Percentiles rank a stretch among this genome's conserved stretches.
Evolutionary conservation across 1,140 invertebrate genomes (phyloP).

Genomic region (Leptinotarsa undecemlineata): DNA sequence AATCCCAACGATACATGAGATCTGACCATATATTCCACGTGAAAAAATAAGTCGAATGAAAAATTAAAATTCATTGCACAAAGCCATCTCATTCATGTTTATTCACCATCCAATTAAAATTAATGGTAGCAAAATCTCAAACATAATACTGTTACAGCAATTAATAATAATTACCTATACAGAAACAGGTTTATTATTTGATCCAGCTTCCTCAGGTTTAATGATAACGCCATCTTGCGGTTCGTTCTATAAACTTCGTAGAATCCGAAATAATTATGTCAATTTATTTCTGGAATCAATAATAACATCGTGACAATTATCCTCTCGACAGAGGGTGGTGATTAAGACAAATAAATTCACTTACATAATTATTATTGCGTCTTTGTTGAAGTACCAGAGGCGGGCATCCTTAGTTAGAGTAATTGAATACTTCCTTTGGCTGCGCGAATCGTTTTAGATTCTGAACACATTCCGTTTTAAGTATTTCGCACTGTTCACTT

Average conservation of each 20-base stretch:
- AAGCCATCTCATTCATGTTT: background rate
- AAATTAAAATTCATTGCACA: slow-evolving; percentile 8
- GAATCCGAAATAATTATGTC: background rate
- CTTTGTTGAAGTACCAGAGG: background rate
- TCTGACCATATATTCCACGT: too few species aligned
- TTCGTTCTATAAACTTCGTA: background rate
- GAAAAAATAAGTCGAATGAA: background rate
- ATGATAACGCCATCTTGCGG: background rate
- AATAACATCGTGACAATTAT: background rate
- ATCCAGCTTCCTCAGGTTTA: background rate
- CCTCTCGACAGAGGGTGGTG: slow-evolving; percentile 1
- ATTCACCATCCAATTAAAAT: slow-evolving; percentile 14
- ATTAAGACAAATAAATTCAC: background rate
- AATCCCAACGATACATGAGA: too few species aligned
- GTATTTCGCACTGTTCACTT: background rate
- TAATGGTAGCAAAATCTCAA: slow-evolving; percentile 15
- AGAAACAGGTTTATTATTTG: slow-evolving; percentile 7
- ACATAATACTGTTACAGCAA: background rate
- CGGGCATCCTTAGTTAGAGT: background rate
- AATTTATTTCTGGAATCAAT: background rate
- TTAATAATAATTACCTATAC: slow-evolving; percentile 17
- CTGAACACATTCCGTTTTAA: background rate
- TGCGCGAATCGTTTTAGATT: background rate
- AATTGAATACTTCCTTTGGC: background rate
- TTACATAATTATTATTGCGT: background rate